Evolutionary conservation across 2,888 invertebrate genomes (phyloP).

Genomic region (Dasypolia templi): DNA sequence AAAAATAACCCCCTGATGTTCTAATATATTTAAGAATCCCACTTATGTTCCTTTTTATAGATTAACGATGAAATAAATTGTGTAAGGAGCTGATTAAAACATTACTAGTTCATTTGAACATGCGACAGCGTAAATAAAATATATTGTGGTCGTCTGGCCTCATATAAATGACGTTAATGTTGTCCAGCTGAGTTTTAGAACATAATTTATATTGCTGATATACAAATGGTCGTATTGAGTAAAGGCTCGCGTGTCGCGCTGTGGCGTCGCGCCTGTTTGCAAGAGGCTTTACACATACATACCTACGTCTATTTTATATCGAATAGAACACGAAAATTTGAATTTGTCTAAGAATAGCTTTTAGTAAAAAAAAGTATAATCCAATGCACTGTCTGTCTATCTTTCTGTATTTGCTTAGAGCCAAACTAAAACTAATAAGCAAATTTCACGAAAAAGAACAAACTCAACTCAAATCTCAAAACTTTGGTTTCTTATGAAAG

Average conservation of each 20-base stretch:
- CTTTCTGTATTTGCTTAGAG: too few species aligned
- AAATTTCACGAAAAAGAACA: too few species aligned
- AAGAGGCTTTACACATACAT: too few species aligned
- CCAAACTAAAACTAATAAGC: too few species aligned
- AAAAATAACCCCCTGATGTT: conserved; percentile 1
- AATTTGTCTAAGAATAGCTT: too few species aligned
- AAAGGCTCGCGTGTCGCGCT: too few species aligned
- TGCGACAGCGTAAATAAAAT: conserved; percentile 56
- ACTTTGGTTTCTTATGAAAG: too few species aligned
- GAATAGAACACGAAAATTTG: not conserved
- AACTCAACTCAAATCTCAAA: too few species aligned
- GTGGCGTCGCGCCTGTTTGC: too few species aligned
- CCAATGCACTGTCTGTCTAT: too few species aligned
- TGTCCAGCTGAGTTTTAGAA: conserved; percentile 33
- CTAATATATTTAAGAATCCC: conserved; percentile 1
- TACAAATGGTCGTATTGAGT: conserved; percentile 28
- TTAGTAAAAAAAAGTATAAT: too few species aligned
- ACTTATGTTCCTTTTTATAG: conserved; percentile 35
- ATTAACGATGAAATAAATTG: conserved; percentile 59
- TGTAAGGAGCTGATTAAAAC: conserved; percentile 59
- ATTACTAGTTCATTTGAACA: conserved; percentile 47
- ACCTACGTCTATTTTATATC: not conserved
- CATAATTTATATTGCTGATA: conserved; percentile 49
- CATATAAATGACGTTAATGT: conserved; percentile 51
- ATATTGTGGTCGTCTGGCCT: conserved; percentile 56